phyloP scores from a whole-genome alignment of 2,888 invertebrate genomes.

The Lochmaea capreae region DNA sequence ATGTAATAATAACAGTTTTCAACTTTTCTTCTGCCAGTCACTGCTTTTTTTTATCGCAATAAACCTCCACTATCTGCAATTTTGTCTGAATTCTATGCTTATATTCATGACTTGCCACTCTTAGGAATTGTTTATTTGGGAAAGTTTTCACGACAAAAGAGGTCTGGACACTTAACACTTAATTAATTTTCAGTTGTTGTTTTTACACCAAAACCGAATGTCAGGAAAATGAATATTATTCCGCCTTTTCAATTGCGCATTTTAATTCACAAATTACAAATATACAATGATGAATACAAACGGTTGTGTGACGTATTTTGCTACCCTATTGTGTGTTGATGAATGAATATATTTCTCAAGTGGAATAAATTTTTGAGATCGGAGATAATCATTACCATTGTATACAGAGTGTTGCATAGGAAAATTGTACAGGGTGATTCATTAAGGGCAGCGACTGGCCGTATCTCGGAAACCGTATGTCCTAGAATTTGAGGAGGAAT shows the following conservation, averaged over 20 bases:
- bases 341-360: slow-evolving; percentile 2
- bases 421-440: too few relatives aligned
- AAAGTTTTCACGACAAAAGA: background rate
- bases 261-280: slow-evolving; percentile 16
- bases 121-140: background rate
- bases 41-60: background rate
- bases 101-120: background rate
- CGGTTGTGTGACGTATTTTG: slow-evolving; percentile 2
- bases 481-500: too few relatives aligned
- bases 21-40: background rate
- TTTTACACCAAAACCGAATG: background rate
- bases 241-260: background rate
- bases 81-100: background rate
- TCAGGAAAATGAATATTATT: slow-evolving; percentile 4
- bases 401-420: too few relatives aligned
- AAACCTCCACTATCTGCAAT: background rate
- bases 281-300: slow-evolving; percentile 6
- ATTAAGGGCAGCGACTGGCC: too few relatives aligned
- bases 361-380: background rate
- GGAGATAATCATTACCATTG: background rate
- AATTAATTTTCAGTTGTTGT: background rate
- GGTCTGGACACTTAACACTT: background rate
- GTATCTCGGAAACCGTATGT: too few relatives aligned
- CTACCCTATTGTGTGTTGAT: background rate
- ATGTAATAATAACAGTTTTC: too few relatives aligned